A percentile compares a stretch with the other conserved stretches of the same genome.
phyloP scores from a whole-genome alignment of 64 coral and sea anemone genomes.

The Stichodactyla helianthus region DNA sequence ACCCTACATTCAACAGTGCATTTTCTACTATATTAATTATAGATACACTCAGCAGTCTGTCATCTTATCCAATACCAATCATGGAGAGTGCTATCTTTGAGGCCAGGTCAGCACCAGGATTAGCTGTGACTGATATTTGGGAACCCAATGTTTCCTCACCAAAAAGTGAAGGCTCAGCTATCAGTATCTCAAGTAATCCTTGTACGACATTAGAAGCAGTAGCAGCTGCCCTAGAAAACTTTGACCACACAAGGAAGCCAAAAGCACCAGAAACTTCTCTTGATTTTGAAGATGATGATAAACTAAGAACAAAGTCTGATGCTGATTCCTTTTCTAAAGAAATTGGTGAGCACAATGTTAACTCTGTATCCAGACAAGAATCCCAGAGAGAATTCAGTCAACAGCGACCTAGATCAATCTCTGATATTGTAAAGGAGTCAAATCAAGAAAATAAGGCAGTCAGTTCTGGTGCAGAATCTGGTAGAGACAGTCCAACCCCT shows the following conservation, averaged over 20 bases:
- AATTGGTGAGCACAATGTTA: neutral
- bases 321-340: slow-evolving; percentile 26
- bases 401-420: slow-evolving; percentile 72
- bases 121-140: slow-evolving; percentile 70
- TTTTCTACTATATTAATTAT: neutral
- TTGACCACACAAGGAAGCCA: slow-evolving; percentile 33
- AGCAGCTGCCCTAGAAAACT: slow-evolving; percentile 63
- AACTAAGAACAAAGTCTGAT: neutral
- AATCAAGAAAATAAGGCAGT: slow-evolving; percentile 26
- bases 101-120: slow-evolving; percentile 71
- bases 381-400: slow-evolving; percentile 27
- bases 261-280: slow-evolving; percentile 14
- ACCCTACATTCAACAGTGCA: too few species aligned
- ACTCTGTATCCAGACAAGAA: slow-evolving; percentile 12
- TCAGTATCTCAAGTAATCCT: slow-evolving; percentile 62
- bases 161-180: slow-evolving; percentile 80
- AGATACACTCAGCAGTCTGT: slow-evolving; percentile 77
- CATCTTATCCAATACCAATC: slow-evolving; percentile 68
- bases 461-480: slow-evolving; percentile 32
- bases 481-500: slow-evolving; percentile 53
- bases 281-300: neutral
- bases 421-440: slow-evolving; percentile 62
- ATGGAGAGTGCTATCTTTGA: slow-evolving; percentile 69
- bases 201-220: slow-evolving; percentile 60
- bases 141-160: slow-evolving; percentile 53